A percentile compares a stretch with the other conserved stretches of the same genome.
Evolutionary conservation across 2,797 vertebrate species (phyloP).

Genomic region (Decapterus maruadsi): DNA sequence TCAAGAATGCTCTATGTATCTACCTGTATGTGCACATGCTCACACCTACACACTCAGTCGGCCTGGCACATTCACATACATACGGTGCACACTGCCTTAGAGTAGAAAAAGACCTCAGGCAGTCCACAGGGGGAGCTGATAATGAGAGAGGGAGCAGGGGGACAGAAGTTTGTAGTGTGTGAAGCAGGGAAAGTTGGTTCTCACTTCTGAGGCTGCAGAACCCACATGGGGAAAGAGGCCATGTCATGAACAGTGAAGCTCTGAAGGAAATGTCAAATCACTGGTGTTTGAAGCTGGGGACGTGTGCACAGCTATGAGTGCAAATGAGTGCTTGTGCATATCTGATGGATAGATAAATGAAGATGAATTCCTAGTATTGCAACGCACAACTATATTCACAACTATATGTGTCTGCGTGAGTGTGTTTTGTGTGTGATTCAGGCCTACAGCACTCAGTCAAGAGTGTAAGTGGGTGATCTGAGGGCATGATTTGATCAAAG

Average conservation of each 20-base stretch:
- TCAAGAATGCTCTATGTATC: background rate
- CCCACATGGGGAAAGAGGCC: conserved; percentile 61
- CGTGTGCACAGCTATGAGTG: conserved; percentile 50
- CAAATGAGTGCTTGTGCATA: conserved; percentile 39
- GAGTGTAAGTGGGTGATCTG: conserved; percentile 62
- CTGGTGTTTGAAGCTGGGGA: conserved; percentile 70
- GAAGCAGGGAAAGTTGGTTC: conserved; percentile 67
- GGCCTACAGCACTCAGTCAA: conserved; percentile 46
- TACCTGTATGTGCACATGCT: conserved; percentile 18
- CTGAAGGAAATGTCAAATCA: conserved; percentile 72
- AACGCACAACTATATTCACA: background rate
- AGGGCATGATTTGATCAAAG: conserved; percentile 78
- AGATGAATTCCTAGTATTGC: conserved; percentile 13
- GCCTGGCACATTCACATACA: conserved; percentile 22
- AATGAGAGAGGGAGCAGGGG: conserved; percentile 71
- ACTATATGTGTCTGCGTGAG: background rate
- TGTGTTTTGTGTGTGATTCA: conserved; percentile 19
- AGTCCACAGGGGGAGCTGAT: conserved; percentile 65
- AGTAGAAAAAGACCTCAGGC: conserved; percentile 65
- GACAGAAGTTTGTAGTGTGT: conserved; percentile 70
- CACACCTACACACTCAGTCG: conserved; percentile 17
- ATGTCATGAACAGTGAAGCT: conserved; percentile 67
- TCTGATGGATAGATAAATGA: conserved; percentile 35
- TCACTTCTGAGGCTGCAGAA: conserved; percentile 62
- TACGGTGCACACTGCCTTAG: conserved; percentile 14